Percentiles rank a stretch among this genome's conserved stretches.
These are phyloP conservation scores for Umimayanthus kanabou DNA, from an alignment of 92 coral and sea anemone species.

Conservation along the genomic window DNA sequence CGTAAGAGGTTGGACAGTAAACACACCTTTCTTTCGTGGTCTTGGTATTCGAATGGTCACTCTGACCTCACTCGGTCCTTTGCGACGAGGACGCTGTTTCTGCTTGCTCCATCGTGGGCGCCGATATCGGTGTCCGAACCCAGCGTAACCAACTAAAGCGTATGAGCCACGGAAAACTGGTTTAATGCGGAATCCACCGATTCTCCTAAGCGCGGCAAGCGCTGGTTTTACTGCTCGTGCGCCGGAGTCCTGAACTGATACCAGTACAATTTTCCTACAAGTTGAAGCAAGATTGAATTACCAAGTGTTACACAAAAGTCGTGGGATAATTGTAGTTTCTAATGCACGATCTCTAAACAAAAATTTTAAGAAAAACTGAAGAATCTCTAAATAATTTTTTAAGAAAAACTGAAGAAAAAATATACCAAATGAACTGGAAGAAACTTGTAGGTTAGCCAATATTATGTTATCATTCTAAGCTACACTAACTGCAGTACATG, in stretches of 20 bases:
- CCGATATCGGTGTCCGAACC: slow-evolving; percentile 13
- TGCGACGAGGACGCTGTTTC: slow-evolving; percentile 14
- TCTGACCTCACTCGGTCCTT: slow-evolving; percentile 20
- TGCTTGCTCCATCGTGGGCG: slow-evolving; percentile 34
- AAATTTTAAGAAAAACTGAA: too few relatives aligned
- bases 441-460: too few relatives aligned
- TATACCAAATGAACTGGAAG: too few relatives aligned
- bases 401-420: too few relatives aligned
- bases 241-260: slow-evolving; percentile 32
- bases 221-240: slow-evolving; percentile 18
- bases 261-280: slow-evolving; percentile 22
- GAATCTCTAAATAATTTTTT: too few relatives aligned
- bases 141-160: slow-evolving; percentile 27
- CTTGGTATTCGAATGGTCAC: slow-evolving; percentile 12
- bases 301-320: too few relatives aligned
- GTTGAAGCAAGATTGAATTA: too few relatives aligned
- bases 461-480: too few relatives aligned
- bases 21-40: slow-evolving; percentile 23
- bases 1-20: background rate
- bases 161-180: slow-evolving; percentile 31
- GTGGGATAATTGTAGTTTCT: too few relatives aligned
- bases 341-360: too few relatives aligned
- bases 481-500: too few relatives aligned
- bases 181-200: slow-evolving; percentile 27
- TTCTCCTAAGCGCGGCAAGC: slow-evolving; percentile 12